phyloP scores from a whole-genome alignment of 92 coral and sea anemone genomes.

The Palythoa grandiflora region DNA sequence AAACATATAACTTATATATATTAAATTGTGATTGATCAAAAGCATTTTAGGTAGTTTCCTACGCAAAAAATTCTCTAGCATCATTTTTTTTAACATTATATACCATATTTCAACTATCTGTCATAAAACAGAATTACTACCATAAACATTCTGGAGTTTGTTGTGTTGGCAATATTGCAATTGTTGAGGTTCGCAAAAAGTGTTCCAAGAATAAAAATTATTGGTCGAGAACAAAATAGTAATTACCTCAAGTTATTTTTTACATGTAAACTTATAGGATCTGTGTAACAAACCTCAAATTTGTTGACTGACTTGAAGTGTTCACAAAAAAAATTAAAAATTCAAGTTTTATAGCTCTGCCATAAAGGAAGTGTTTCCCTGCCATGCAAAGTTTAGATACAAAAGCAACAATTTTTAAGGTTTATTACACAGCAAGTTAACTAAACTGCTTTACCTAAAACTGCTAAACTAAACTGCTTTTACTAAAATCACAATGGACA shows the following conservation, averaged over 20 bases:
- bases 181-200: background rate
- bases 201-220: background rate
- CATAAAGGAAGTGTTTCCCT: conserved; percentile 11
- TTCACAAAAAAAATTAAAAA: conserved; percentile 3
- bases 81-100: conserved; percentile 1
- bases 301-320: conserved; percentile 11
- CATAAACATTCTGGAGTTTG: background rate
- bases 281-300: conserved; percentile 11
- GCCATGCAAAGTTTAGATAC: background rate
- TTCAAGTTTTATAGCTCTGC: conserved; percentile 13
- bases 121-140: conserved; percentile 5
- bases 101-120: conserved; percentile 10
- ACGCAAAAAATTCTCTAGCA: conserved; percentile 6
- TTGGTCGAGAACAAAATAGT: conserved; percentile 1
- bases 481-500: background rate
- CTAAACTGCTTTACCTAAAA: background rate
- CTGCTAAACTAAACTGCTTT: background rate
- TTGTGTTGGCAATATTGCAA: conserved; percentile 11
- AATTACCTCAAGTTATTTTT: conserved; percentile 6
- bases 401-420: background rate
- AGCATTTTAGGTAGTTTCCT: conserved; percentile 15
- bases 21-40: conserved; percentile 13
- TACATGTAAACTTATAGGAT: conserved; percentile 12
- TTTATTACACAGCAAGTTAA: background rate
- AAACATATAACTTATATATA: conserved; percentile 6